phyloP scores from a whole-genome alignment of 2,113 vertebrate genomes.

The Zapornia atra region DNA sequence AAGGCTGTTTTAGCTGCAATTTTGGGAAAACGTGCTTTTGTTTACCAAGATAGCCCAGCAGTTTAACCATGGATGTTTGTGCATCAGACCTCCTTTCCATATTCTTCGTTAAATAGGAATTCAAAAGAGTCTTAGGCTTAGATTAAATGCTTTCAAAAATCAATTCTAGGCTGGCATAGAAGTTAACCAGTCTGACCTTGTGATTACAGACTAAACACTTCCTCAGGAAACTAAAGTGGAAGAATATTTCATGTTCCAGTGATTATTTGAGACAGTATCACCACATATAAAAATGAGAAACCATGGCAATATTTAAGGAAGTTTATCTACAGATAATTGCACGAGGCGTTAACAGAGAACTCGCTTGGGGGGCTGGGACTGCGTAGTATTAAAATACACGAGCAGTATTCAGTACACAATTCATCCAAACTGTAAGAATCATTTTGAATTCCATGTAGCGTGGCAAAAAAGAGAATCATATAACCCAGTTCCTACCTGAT shows the following conservation, averaged over 20 bases:
- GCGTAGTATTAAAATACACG: background rate
- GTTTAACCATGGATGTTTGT: background rate
- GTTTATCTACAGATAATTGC: background rate
- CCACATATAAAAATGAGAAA: background rate
- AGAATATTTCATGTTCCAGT: conserved; percentile 23
- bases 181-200: conserved; percentile 43
- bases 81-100: background rate
- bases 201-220: conserved; percentile 22
- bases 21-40: background rate
- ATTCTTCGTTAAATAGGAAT: background rate
- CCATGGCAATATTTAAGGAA: background rate
- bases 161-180: conserved; percentile 40
- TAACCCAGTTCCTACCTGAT: background rate
- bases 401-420: background rate
- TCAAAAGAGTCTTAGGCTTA: background rate
- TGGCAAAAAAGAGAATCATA: background rate
- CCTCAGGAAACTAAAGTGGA: conserved; percentile 6
- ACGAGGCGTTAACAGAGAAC: background rate
- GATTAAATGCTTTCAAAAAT: conserved; percentile 50
- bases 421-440: background rate
- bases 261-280: background rate
- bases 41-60: background rate
- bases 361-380: background rate
- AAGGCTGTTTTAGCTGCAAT: background rate
- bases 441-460: background rate